Base-by-base conservation (phyloP, 35 echinoderm and acorn worm species). In the Patiria miniata region DNA sequence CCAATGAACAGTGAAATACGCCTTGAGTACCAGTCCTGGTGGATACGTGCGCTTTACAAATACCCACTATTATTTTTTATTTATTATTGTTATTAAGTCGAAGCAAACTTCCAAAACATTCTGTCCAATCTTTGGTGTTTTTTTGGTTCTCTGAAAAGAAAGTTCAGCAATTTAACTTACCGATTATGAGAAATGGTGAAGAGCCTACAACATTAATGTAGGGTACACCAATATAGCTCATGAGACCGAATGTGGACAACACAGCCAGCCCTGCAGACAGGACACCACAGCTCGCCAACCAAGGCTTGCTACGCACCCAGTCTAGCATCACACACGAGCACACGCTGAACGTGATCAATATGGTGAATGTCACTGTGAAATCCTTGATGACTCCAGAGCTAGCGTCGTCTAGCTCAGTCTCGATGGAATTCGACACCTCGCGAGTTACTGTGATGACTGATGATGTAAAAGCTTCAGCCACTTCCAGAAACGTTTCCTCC, bases 271-370 rank as follows among this genome's bases (percentile, higher is more conserved):
- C 40, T 1, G 90, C 94, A 15, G 91, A 95, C 7, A 89, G 8
- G 12, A 90, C 87, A 5, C 94, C 90, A 30, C 87, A 51, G 26
- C 26, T 29, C 1, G 80, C 87, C 29, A 97, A 65, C 86, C 50
- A 93, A 17, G 94, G 68, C 61, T 97, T 97, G 83, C 94, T 93
- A 8, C 87, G 40, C 10, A 97, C 94, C 94, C 94, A 97, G 78
- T 97, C 94, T 30, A 80, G 80, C 90, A 97, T 92, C 82, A 89
- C 61, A 47, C 94, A 97, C 1, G 94, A 93, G 1, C 81, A 65
- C n/a, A 97, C 84, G 15, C 90, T 78, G 55, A 97, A 97, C 14
- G 36, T 36, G 14, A 90, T 73, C 55, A 97, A 68, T 21, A 89
- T 36, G 5, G 79, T 44, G 36, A 87, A 87, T 0, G 94, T 65